Evolutionary conservation across 2,888 invertebrate genomes (phyloP).

Genomic region (Tupiocoris notatus): DNA sequence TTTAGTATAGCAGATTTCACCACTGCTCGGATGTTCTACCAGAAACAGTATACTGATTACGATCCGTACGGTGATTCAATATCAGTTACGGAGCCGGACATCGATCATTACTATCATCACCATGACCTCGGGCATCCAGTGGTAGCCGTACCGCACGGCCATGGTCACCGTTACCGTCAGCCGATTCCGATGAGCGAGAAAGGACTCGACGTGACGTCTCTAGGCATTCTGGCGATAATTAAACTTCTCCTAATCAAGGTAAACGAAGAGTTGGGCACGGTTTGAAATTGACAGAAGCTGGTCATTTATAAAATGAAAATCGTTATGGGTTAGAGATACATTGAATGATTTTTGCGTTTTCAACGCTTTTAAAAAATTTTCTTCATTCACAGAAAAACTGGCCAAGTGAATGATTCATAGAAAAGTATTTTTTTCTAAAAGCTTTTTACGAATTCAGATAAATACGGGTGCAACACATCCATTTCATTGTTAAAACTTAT

Average conservation of each 20-base stretch:
- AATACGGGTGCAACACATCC: no score
- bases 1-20: slow-evolving; percentile 3
- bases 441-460: no score
- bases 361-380: background rate
- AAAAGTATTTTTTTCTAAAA: no score
- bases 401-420: no score
- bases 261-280: no score
- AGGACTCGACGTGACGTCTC: slow-evolving; percentile 46
- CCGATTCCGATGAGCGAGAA: slow-evolving; percentile 28
- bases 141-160: slow-evolving; percentile 8
- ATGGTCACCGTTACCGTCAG: slow-evolving; percentile 23
- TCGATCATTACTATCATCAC: slow-evolving; percentile 24
- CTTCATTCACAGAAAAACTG: background rate
- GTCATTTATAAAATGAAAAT: no score
- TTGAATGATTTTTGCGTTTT: no score
- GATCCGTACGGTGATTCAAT: slow-evolving; percentile 1
- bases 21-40: slow-evolving; percentile 20
- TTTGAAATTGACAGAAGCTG: no score
- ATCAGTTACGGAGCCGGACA: slow-evolving; percentile 33
- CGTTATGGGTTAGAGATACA: no score
- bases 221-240: slow-evolving; percentile 48
- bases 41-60: slow-evolving; percentile 26
- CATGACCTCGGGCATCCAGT: slow-evolving; percentile 4
- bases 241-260: slow-evolving; percentile 50
- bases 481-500: no score